Percentiles rank a stretch among this genome's conserved stretches.
Evolutionary conservation across 2,888 invertebrate genomes (phyloP).

Genomic region (Epinotia demarniana): DNA sequence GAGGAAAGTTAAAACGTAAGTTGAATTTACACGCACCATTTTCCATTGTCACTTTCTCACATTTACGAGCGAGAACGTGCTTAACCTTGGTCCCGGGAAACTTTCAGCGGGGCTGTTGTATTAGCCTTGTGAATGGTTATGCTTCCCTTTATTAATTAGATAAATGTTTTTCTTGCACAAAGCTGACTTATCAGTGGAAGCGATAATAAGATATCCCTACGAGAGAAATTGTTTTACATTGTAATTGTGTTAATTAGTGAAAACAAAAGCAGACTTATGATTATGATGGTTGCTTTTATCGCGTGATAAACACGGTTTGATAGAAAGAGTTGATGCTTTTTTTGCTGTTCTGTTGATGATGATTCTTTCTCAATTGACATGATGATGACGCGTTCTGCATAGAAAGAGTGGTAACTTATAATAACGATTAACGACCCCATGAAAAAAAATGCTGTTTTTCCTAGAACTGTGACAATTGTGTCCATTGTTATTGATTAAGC

Average conservation of each 20-base stretch:
- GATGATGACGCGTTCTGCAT: too few relatives aligned
- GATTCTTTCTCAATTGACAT: too few relatives aligned
- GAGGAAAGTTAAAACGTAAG: conserved; percentile 99
- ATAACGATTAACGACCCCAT: too few relatives aligned
- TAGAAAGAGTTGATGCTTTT: too few relatives aligned
- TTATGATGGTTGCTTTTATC: not conserved
- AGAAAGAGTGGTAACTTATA: too few relatives aligned
- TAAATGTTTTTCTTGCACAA: conserved; percentile 25
- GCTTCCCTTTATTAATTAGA: conserved; percentile 41
- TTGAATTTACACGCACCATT: conserved; percentile 49
- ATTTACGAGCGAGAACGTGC: conserved; percentile 21
- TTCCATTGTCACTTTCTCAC: conserved; percentile 37
- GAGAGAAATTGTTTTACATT: not conserved
- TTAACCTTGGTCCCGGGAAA: conserved; percentile 33
- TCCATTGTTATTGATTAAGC: not conserved
- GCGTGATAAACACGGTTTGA: not conserved
- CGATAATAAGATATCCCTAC: not conserved
- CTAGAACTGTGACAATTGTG: not conserved
- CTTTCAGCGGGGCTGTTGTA: conserved; percentile 22
- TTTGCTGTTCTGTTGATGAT: too few relatives aligned
- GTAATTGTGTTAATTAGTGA: not conserved
- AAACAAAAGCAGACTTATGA: not conserved
- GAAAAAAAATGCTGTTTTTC: not conserved
- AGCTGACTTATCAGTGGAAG: conserved; percentile 7
- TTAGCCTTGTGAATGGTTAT: conserved; percentile 27